Evolutionary conservation across 2,888 invertebrate species (phyloP).

Genomic region (Belgica antarctica): DNA sequence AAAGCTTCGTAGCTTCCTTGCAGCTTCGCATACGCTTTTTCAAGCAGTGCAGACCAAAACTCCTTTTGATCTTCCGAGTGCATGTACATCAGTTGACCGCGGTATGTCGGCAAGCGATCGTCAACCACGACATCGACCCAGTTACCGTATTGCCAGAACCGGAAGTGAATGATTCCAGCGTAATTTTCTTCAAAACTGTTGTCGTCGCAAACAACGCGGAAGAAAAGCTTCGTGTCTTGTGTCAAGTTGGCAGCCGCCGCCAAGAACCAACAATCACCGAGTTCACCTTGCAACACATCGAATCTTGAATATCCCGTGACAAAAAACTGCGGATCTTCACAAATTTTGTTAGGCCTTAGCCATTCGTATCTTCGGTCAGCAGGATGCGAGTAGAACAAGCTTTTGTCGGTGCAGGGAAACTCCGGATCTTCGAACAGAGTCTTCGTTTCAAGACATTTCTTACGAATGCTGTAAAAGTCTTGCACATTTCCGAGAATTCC

Average conservation of each 20-base stretch:
- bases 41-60: constrained; percentile 86
- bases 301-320: constrained; percentile 89
- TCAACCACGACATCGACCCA: constrained; percentile 88
- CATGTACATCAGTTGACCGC: constrained; percentile 75
- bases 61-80: constrained; percentile 72
- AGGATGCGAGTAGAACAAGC: no score
- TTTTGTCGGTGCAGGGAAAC: no score
- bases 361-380: no score
- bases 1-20: constrained; percentile 97
- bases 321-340: constrained; percentile 75
- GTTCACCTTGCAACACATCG: constrained; percentile 89
- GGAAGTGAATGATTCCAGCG: constrained; percentile 87
- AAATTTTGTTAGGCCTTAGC: constrained; percentile 86
- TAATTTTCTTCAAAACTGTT: constrained; percentile 86
- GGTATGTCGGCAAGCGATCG: constrained; percentile 77
- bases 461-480: no score
- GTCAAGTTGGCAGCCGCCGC: not conserved
- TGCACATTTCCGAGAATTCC: no score
- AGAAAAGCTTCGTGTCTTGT: not conserved
- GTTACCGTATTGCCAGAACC: constrained; percentile 85
- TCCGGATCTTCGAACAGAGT: no score
- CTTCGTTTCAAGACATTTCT: no score
- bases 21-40: constrained; percentile 71
- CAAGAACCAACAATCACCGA: not conserved
- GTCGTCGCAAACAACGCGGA: constrained; percentile 51